Evolutionary conservation across 2,113 vertebrate genomes (phyloP).

Genomic region (Pteronura brasiliensis): DNA sequence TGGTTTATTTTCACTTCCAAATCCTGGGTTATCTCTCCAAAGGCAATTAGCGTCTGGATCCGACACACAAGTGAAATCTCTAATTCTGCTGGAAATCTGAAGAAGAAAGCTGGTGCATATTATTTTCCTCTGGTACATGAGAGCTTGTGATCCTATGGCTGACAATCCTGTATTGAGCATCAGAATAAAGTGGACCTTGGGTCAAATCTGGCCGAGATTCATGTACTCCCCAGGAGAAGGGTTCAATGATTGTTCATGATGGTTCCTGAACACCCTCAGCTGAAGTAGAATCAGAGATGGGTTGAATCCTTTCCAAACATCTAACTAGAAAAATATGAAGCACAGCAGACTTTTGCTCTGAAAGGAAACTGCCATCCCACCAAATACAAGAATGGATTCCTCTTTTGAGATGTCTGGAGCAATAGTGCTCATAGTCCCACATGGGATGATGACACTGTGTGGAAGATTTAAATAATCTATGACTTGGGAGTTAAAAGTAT

Average conservation of each 20-base stretch:
- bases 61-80: not conserved
- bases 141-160: not conserved
- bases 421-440: not conserved
- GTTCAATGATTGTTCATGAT: not conserved
- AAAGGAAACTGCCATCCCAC: not conserved
- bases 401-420: not conserved
- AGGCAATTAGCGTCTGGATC: not conserved
- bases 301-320: not conserved
- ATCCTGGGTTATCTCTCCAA: not conserved
- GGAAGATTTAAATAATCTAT: not conserved
- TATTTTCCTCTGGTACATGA: not conserved
- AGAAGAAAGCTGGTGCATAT: not conserved
- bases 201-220: not conserved
- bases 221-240: not conserved
- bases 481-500: not conserved
- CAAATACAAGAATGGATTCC: not conserved
- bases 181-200: not conserved
- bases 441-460: not conserved
- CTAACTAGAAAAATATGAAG: not conserved
- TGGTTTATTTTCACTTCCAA: not conserved
- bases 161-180: not conserved
- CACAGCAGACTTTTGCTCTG: not conserved
- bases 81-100: not conserved
- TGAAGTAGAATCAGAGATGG: not conserved
- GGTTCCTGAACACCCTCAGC: not conserved